phyloP scores from a whole-genome alignment of 1,140 invertebrate genomes.

The Druon quercuslanigerum region DNA sequence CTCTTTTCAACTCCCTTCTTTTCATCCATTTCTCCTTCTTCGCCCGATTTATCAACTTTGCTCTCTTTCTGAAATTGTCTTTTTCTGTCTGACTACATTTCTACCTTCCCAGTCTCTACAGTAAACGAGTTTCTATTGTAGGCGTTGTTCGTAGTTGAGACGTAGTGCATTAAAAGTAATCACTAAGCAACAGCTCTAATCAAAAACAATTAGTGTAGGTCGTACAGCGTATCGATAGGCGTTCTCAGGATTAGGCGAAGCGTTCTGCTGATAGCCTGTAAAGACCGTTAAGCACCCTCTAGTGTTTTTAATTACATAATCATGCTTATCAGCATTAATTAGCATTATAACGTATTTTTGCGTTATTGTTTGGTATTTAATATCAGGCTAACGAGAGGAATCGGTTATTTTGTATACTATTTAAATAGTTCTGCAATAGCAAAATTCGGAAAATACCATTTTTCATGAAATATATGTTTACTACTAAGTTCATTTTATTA shows the following conservation, averaged over 20 bases:
- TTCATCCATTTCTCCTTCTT: background rate
- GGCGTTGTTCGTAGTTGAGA: slow-evolving; percentile 67
- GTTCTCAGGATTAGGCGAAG: slow-evolving; percentile 43
- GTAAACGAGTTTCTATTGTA: slow-evolving; percentile 67
- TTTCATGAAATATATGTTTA: too few species aligned
- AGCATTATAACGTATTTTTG: slow-evolving; percentile 15
- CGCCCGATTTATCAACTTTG: background rate
- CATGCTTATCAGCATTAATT: slow-evolving; percentile 11
- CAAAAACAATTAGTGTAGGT: slow-evolving; percentile 63
- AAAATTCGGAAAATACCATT: too few species aligned
- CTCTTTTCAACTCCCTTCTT: background rate
- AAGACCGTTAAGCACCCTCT: slow-evolving; percentile 14
- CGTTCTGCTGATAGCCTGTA: slow-evolving; percentile 34
- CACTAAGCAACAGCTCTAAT: slow-evolving; percentile 69
- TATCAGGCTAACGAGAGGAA: too few species aligned
- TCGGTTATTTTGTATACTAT: too few species aligned
- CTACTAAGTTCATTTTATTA: too few species aligned
- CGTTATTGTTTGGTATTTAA: background rate
- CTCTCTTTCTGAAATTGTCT: background rate
- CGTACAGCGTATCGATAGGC: slow-evolving; percentile 57
- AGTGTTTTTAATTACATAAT: slow-evolving; percentile 25
- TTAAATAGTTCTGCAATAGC: too few species aligned
- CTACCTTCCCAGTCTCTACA: slow-evolving; percentile 51
- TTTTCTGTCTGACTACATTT: slow-evolving; percentile 46
- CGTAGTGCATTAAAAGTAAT: slow-evolving; percentile 71